Conservation (phyloP, 1,140 invertebrate genomes). For the Bombus impatiens region DNA sequence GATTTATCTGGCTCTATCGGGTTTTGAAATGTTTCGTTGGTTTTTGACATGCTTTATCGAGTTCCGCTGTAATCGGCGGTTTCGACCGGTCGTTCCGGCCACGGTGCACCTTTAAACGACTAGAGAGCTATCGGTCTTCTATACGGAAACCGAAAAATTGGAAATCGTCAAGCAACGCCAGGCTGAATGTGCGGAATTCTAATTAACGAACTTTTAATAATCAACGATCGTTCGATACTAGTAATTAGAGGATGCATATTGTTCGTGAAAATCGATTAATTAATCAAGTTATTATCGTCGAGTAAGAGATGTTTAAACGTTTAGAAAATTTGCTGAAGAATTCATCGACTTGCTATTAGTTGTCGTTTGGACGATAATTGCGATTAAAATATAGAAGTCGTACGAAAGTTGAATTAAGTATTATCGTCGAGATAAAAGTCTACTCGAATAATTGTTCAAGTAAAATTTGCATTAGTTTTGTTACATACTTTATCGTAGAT, state of each 20-base stretch:
- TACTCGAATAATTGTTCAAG: no score
- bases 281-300: neutral
- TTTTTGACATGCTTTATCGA: conserved; percentile 18
- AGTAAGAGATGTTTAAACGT: neutral
- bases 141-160: neutral
- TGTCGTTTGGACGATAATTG: no score
- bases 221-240: neutral
- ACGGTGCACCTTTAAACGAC: neutral
- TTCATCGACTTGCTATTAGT: no score
- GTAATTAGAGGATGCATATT: neutral
- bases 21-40: neutral
- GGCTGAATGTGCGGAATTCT: neutral
- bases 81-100: neutral
- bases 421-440: no score
- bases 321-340: no score
- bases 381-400: no score
- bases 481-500: no score
- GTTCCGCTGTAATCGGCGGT: neutral
- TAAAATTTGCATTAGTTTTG: no score
- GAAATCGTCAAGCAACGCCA: neutral
- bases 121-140: neutral
- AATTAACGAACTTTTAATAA: neutral
- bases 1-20: neutral
- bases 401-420: no score
- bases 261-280: neutral